Evolutionary conservation across 2,113 vertebrate species (phyloP).

Genomic region (Copsychus sechellarum): DNA sequence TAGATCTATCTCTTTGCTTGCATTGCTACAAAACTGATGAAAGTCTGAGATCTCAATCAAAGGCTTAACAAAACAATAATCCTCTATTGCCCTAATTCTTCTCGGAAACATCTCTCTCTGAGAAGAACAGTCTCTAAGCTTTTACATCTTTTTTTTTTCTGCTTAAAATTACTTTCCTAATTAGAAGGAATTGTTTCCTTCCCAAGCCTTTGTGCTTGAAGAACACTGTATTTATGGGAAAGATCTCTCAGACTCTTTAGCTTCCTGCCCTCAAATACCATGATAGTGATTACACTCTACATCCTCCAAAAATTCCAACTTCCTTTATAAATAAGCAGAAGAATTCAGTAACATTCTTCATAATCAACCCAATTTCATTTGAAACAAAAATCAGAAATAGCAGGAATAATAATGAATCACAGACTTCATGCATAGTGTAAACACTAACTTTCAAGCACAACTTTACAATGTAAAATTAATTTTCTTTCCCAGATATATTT

Average conservation of each 20-base stretch:
- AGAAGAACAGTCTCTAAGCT: conserved; percentile 67
- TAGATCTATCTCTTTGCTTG: conserved; percentile 38
- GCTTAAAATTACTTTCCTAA: conserved; percentile 71
- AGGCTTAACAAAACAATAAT: conserved; percentile 78
- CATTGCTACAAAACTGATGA: conserved; percentile 57
- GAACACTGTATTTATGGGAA: conserved; percentile 20
- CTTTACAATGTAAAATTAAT: not conserved
- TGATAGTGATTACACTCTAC: not conserved
- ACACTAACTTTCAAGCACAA: not conserved
- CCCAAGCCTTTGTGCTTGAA: not conserved
- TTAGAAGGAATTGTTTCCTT: conserved; percentile 69
- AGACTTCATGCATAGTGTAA: not conserved
- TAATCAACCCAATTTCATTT: not conserved
- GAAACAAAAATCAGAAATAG: not conserved
- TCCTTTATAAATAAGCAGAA: not conserved
- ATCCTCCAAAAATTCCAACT: not conserved
- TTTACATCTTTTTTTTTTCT: conserved; percentile 62
- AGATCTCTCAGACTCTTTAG: not conserved
- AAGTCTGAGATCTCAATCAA: conserved; percentile 75
- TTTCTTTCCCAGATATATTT: not conserved
- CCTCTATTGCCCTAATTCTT: conserved; percentile 75
- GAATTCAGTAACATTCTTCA: not conserved
- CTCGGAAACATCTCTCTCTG: conserved; percentile 59
- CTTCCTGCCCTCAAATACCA: not conserved
- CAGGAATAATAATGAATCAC: not conserved